Base-by-base conservation (phyloP, 92 coral and sea anemone species). In the Porites lobata region DNA sequence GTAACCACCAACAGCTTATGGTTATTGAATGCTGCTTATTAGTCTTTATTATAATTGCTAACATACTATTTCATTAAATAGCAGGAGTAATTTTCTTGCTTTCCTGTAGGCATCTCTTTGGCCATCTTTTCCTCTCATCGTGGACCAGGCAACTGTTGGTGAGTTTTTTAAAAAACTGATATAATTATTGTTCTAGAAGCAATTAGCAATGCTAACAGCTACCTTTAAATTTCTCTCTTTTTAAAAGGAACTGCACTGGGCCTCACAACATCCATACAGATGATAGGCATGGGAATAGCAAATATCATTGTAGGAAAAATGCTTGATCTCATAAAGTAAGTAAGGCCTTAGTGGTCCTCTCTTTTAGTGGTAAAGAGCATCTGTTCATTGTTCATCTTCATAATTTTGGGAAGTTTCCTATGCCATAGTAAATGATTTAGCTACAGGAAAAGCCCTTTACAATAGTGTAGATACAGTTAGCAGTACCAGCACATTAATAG, bases 81-180 rank as follows among this genome's bases (percentile, higher is more conserved):
- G 47, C 47, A 38, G 0, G 47, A 38, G 47, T 4, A 38, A 38
- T 38, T 77, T 0, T 64, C 47, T 20, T 81, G 3, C 13, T 12
- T 26, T 73, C 70, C 24, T 50, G 26, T 32, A 95, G 98, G 96
- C 98, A 63, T 92, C 94, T 6, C 94, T 95, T 4, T 95, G 98
- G 98, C 96, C 98, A 47, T 95, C 98, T n/a, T 81, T 95, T 59
- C 98, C 98, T 14, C 89, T 95, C 12, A 77, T 93, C 75, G 98
- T 95, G 26, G 94, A 90, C 32, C 96, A 91, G 63, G 91, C 94
- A 38, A 79, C 92, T 75, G 81, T 95, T 63, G 98, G 98, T 95
- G 75, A 85, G 93, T 83, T 15, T 69, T 38, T 38, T 38, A 3
- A 38, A 38, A 3, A 38, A 38, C 47, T 38, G 47, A 38, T 38